A percentile compares a stretch with the other conserved stretches of the same genome.
phyloP scores from a whole-genome alignment of 2,888 invertebrate species.

The Morpho helenor region DNA sequence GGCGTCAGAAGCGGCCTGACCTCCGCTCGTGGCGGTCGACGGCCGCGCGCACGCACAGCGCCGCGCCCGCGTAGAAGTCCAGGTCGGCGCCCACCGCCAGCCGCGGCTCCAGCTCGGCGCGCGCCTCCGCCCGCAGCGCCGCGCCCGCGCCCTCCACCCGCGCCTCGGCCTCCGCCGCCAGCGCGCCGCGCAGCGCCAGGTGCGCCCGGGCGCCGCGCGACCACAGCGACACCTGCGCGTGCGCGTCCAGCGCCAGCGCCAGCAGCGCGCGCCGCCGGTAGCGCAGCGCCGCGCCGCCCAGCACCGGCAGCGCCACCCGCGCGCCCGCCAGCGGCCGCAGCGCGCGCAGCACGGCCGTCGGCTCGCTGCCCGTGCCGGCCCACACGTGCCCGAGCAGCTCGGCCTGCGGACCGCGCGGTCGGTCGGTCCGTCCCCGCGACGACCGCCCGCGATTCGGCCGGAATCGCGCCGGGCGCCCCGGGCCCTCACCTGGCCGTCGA shows the following conservation, averaged over 20 bases:
- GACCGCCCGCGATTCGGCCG: slow-evolving; percentile 4
- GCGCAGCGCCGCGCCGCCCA: slow-evolving; percentile 29
- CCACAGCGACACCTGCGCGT: slow-evolving; percentile 40
- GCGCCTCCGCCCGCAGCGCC: slow-evolving; percentile 25
- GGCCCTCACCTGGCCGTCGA: slow-evolving; percentile 32
- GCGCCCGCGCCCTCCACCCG: slow-evolving; percentile 28
- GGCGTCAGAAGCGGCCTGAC: slow-evolving; percentile 13
- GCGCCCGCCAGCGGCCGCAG: slow-evolving; percentile 24
- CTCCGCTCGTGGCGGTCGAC: slow-evolving; percentile 26
- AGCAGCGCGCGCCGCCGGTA: slow-evolving; percentile 24
- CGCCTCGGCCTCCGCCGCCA: slow-evolving; percentile 21
- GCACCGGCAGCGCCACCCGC: slow-evolving; percentile 24
- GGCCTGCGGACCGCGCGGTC: slow-evolving; percentile 33
- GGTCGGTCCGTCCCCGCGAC: neutral
- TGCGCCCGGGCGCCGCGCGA: slow-evolving; percentile 37
- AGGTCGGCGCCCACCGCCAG: slow-evolving; percentile 45
- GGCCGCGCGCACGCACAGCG: slow-evolving; percentile 54
- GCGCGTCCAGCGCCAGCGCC: slow-evolving; percentile 33
- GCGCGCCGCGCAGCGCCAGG: slow-evolving; percentile 30
- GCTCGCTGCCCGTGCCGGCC: slow-evolving; percentile 54
- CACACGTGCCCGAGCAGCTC: slow-evolving; percentile 62
- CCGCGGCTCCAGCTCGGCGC: slow-evolving; percentile 33
- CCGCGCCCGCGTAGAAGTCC: slow-evolving; percentile 54
- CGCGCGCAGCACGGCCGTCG: slow-evolving; percentile 51
- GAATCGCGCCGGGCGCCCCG: neutral